These are phyloP conservation scores for Cerastoderma edule DNA, from an alignment of 2,888 invertebrate species.

Conservation along the genomic window DNA sequence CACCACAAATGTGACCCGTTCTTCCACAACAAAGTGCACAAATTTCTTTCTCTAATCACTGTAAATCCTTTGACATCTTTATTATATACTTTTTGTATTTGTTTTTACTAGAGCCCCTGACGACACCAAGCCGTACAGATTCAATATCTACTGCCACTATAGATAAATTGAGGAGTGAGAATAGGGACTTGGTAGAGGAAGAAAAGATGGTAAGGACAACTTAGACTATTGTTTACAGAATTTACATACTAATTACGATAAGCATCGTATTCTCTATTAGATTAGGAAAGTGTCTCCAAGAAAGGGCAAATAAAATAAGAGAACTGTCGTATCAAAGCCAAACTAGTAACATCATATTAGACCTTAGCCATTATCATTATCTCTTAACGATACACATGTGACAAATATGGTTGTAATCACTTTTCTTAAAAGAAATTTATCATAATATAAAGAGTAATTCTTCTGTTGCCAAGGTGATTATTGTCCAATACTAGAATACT, in stretches of 20 bases:
- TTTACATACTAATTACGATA: not conserved
- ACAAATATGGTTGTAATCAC: too few relatives aligned
- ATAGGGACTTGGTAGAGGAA: slow-evolving; percentile 60
- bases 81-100: not conserved
- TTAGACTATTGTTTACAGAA: too few relatives aligned
- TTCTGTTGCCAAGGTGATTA: too few relatives aligned
- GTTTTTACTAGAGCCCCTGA: slow-evolving; percentile 34
- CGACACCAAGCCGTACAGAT: slow-evolving; percentile 64
- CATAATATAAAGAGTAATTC: too few relatives aligned
- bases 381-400: too few relatives aligned
- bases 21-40: not conserved
- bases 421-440: too few relatives aligned
- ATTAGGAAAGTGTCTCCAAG: not conserved
- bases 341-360: too few relatives aligned
- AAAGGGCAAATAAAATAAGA: too few relatives aligned
- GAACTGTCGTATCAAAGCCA: too few relatives aligned
- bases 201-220: slow-evolving; percentile 56
- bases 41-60: not conserved
- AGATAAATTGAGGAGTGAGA: slow-evolving; percentile 72
- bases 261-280: not conserved
- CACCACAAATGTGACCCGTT: not conserved
- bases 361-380: too few relatives aligned
- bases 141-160: slow-evolving; percentile 65
- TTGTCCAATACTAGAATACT: too few relatives aligned
- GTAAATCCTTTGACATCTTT: not conserved